Evolutionary conservation across 2,113 vertebrate genomes (phyloP).

Genomic region (Phaethornis superciliosus): DNA sequence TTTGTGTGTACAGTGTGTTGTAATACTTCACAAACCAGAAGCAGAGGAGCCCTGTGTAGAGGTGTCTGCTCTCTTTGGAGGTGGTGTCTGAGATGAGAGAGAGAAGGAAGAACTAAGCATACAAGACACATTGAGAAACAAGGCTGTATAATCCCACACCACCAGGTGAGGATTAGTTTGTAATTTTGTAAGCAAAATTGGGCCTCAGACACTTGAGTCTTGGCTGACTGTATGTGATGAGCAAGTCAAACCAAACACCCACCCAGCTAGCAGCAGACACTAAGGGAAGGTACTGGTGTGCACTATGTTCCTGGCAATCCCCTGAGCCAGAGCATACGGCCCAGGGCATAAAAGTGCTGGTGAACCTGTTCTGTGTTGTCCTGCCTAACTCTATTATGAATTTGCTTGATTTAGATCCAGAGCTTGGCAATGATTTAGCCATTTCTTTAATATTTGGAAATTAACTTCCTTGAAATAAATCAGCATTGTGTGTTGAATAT

Average conservation of each 20-base stretch:
- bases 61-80: background rate
- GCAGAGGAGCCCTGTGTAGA: background rate
- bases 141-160: background rate
- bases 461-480: background rate
- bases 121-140: background rate
- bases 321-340: background rate
- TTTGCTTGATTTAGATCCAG: background rate
- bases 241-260: background rate
- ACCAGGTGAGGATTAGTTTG: background rate
- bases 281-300: background rate
- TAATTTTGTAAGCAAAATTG: background rate
- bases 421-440: background rate
- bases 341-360: background rate
- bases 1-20: background rate
- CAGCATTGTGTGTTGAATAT: background rate
- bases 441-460: background rate
- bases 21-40: constrained; percentile 27
- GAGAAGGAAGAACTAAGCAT: background rate
- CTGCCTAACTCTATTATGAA: background rate
- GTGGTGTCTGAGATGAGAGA: background rate
- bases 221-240: background rate
- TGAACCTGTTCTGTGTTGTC: background rate
- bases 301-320: background rate
- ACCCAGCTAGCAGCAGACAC: background rate
- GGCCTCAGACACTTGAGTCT: background rate